Evolutionary conservation across 2,888 invertebrate genomes (phyloP).

Genomic region (Mythimna albipuncta): DNA sequence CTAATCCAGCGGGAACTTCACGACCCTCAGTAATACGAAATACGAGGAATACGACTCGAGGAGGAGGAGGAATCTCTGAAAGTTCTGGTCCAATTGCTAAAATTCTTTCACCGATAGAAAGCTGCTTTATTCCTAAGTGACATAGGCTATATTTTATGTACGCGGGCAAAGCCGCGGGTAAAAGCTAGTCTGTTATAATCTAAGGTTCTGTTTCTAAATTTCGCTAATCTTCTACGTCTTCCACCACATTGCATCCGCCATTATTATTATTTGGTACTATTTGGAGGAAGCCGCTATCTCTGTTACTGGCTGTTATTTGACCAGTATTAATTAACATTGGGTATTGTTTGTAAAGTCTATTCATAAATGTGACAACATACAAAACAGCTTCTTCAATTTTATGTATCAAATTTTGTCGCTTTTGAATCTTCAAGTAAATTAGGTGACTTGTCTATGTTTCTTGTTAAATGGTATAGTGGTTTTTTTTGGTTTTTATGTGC

Average conservation of each 20-base stretch:
- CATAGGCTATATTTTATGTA: no score
- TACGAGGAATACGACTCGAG: no score
- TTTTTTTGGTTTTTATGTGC: no score
- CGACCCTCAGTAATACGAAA: no score
- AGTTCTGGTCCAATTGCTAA: no score
- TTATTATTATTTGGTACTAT: conserved; percentile 48
- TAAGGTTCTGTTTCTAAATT: background rate
- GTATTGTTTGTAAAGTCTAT: conserved; percentile 29
- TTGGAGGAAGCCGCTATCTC: conserved; percentile 45
- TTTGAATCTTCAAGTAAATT: background rate
- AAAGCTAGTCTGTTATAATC: no score
- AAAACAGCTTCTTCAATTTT: background rate
- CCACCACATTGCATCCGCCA: conserved; percentile 11
- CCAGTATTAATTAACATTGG: conserved; percentile 53
- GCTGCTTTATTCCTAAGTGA: no score
- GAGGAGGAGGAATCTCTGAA: no score
- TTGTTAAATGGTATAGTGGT: background rate
- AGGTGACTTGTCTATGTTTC: background rate
- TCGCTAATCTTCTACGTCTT: conserved; percentile 37
- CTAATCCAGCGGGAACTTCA: no score
- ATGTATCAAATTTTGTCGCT: background rate
- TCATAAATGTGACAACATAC: background rate
- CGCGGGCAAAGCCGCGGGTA: no score
- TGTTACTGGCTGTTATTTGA: conserved; percentile 58
- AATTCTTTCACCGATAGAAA: no score